Evolutionary conservation across 2,113 vertebrate genomes (phyloP).

Genomic region (Astatotilapia flaviijosephi): DNA sequence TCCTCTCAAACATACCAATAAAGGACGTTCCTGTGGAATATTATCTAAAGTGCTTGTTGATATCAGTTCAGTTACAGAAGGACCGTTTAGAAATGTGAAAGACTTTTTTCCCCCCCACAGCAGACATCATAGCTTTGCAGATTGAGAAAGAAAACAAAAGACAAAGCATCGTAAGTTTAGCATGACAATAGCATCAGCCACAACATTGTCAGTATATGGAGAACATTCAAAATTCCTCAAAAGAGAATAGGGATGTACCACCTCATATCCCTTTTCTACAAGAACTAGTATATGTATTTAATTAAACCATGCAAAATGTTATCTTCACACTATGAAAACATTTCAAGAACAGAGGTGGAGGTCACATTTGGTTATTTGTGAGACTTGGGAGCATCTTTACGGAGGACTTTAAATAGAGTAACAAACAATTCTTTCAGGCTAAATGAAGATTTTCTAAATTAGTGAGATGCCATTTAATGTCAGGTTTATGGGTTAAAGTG

Average conservation of each 20-base stretch:
- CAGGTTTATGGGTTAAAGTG: background rate
- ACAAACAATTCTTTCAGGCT: background rate
- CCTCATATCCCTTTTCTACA: background rate
- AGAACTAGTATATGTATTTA: background rate
- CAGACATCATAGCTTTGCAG: background rate
- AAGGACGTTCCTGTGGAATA: background rate
- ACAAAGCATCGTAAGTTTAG: background rate
- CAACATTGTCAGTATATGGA: background rate
- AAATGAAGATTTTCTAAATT: background rate
- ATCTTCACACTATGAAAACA: background rate
- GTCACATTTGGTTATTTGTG: background rate
- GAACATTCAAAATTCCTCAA: background rate
- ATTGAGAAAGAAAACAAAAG: background rate
- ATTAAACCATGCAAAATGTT: background rate
- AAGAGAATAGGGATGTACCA: background rate
- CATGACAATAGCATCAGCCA: background rate
- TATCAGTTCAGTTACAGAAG: background rate
- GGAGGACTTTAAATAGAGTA: background rate
- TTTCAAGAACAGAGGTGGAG: background rate
- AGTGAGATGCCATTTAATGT: background rate
- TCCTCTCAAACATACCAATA: background rate
- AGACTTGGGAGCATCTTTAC: background rate
- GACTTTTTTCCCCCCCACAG: fast-evolving
- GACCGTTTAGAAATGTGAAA: background rate
- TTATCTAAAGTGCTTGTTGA: background rate